Base-by-base conservation (phyloP, 1,140 invertebrate species). In the Megalonaias nervosa region DNA sequence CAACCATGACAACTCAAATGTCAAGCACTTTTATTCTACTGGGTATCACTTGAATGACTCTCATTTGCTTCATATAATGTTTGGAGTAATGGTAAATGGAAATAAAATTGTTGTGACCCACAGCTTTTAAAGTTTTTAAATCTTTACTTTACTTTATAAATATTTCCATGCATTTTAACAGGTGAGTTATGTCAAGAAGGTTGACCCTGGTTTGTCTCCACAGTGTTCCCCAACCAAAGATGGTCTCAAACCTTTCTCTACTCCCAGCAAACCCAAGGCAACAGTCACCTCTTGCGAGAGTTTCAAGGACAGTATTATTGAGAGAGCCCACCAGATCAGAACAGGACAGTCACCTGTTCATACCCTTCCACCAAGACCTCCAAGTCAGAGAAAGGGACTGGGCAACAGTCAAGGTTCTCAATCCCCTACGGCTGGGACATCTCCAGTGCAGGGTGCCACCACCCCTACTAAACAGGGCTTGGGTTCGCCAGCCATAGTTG, bases 141-240 rank as follows among this genome's bases (percentile, higher is more conserved):
- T 4, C 38, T 48, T 48, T 48, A 48, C 11, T 48, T 6, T 48
- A 48, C 38, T 48, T 48, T 48, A 48, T 31, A 31, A 31, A 31
- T 31, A 4, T 31, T 15, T 66, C 6, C 65, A 31, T 62, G 16
- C 17, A 48, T 38, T 23, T 56, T 56, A 17, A 3, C 59, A 78
- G 76, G 23, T 86, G 64, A 80, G 83, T 66, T 75, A 85, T 57
- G 85, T 86, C 23, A 88, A 88, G 71, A 88, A 87, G 59, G 85
- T 88, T 9, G 81, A 85, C 56, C 87, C 87, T 19, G 82, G 77
- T 31, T 66, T 66, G 16, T 69, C 67, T 5, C 74, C 80, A 19
- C 31, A 62, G 16, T 60, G 21, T 17, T 75, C 81, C 17, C 77
- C 77, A 59, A 66, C 69, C 16, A 74, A 75, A 73, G 38, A 26